A percentile compares a stretch with the other conserved stretches of the same genome.
Evolutionary conservation across 2,888 invertebrate genomes (phyloP).

Genomic region (Ramazzottius varieornatus): DNA sequence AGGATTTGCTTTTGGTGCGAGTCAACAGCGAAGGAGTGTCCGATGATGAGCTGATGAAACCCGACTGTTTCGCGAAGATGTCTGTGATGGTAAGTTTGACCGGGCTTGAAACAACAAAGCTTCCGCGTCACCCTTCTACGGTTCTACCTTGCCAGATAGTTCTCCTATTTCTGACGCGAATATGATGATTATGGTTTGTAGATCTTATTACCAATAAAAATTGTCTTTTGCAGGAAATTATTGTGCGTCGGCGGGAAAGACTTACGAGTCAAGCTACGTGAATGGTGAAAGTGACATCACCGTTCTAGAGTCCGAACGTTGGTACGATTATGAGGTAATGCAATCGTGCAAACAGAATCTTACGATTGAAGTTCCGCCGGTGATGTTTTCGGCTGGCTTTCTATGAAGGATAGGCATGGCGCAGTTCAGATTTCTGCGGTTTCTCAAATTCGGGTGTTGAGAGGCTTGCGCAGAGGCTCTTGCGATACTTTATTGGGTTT

Average conservation of each 20-base stretch:
- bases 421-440: too few species aligned
- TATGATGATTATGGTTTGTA: neutral
- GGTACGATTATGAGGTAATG: too few species aligned
- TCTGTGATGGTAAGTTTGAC: neutral
- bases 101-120: neutral
- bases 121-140: neutral
- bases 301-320: too few species aligned
- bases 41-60: neutral
- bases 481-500: too few species aligned
- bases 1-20: neutral
- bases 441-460: too few species aligned
- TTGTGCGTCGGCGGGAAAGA: neutral
- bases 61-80: neutral
- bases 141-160: neutral
- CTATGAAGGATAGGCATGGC: too few species aligned
- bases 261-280: neutral
- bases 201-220: too few species aligned
- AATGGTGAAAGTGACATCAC: too few species aligned
- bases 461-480: too few species aligned
- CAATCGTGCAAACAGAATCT: too few species aligned
- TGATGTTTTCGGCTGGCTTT: too few species aligned
- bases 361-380: too few species aligned
- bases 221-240: neutral
- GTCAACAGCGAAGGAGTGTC: neutral
- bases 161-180: neutral